Conservation (phyloP, 2,113 vertebrate genomes). For the Pteropus alecto region DNA sequence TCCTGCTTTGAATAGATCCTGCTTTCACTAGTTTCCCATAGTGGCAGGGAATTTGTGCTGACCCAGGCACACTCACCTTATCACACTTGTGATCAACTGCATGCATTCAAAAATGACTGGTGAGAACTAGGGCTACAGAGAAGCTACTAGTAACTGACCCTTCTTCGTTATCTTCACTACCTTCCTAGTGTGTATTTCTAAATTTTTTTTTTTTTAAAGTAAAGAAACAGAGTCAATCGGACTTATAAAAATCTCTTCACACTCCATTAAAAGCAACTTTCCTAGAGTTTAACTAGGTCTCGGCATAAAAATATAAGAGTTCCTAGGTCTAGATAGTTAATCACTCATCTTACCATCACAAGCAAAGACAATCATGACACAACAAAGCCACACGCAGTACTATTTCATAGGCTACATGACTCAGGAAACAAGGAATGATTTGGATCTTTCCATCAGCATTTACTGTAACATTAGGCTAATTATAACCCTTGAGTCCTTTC, state of each 20-base stretch:
- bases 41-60: constrained; percentile 16
- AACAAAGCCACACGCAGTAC: neutral
- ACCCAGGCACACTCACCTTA: neutral
- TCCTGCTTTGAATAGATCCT: neutral
- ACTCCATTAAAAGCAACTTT: neutral
- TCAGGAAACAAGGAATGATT: constrained; percentile 58
- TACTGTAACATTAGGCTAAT: neutral
- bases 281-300: constrained; percentile 11
- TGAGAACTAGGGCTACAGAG: neutral
- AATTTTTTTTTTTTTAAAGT: no score
- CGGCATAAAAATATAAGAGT: neutral
- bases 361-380: constrained; percentile 37
- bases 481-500: neutral
- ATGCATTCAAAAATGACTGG: neutral
- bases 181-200: neutral
- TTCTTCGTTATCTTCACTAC: neutral
- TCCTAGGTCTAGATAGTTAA: neutral
- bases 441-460: constrained; percentile 32
- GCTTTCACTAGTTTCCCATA: neutral
- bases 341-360: neutral
- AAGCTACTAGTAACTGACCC: neutral
- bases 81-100: neutral
- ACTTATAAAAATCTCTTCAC: neutral
- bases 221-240: neutral
- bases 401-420: constrained; percentile 56